Base-by-base conservation (phyloP, 2,797 vertebrate genomes). In the Lepus oiostolus region DNA sequence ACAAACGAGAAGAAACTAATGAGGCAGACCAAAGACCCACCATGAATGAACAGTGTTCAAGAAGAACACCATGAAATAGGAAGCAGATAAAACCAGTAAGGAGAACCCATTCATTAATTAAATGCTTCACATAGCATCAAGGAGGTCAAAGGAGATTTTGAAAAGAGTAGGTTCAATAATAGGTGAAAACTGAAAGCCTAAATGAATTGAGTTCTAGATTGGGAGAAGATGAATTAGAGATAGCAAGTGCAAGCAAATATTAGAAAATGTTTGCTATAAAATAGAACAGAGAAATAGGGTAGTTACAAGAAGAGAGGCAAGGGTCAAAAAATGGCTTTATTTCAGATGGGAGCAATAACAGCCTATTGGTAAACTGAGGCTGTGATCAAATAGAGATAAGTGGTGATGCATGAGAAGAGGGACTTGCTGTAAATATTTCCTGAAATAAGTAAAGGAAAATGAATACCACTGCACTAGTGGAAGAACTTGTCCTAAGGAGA, bases 231-330 rank as follows among this genome's bases (percentile, higher is more conserved):
- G 35, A 82, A 90, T 65, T 42, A 65, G 35, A 81, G 6, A 35
- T 22, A 54, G 17, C 9, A 85, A 72, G 70, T 62, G 32, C 5
- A 88, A 21, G 26, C 6, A 88, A 77, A 42, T 52, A 50, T 74
- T 83, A 84, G 28, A 42, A 90, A 93, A 81, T 90, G 9, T 85
- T 92, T 88, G 10, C 14, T 47, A 47, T n/a, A n/a, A 60, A 54
- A 1, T 11, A 26, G 4, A 67, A 19, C 4, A 22, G 87, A 72
- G 19, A 88, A 58, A 54, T 74, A 21, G 38, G 7, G 32, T 35
- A 35, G 24, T 81, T 84, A 72, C 52, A 42, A 4, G 62, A 70
- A 75, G 65, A 92, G 38, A 91, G 50, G 72, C 19, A 35, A 52
- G 24, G 24, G 16, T 63, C 4, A 47, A 47, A 72, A 90, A 67